phyloP scores from a whole-genome alignment of 2,113 vertebrate genomes.

The Poecile atricapillus region DNA sequence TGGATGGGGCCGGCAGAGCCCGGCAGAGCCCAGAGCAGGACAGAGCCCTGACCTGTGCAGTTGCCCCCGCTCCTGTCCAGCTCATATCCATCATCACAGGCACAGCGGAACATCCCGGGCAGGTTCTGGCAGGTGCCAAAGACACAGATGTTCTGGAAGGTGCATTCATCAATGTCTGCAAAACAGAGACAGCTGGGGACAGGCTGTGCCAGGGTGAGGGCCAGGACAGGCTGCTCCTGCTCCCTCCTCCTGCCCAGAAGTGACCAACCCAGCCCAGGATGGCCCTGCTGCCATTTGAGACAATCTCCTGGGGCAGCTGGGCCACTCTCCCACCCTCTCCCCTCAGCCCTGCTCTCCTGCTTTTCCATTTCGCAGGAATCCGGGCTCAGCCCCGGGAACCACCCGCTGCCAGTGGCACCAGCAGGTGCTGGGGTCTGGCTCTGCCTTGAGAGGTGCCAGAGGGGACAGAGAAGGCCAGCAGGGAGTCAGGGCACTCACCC shows the following conservation, averaged over 20 bases:
- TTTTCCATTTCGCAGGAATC: too few species aligned
- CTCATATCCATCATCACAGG: conserved; percentile 88
- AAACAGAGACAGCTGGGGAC: not conserved
- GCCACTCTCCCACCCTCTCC: not conserved
- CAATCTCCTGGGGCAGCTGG: not conserved
- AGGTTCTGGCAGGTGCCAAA: conserved; percentile 94
- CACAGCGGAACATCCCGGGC: conserved; percentile 90
- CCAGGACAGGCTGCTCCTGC: not conserved
- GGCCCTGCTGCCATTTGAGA: not conserved
- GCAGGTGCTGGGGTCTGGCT: not conserved
- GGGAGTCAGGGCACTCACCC: conserved; percentile 69
- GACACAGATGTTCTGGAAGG: conserved; percentile 91
- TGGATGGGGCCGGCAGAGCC: not conserved
- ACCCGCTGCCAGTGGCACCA: not conserved
- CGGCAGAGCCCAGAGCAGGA: not conserved
- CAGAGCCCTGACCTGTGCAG: conserved; percentile 81
- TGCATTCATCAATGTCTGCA: conserved; percentile 92
- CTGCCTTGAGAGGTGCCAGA: not conserved
- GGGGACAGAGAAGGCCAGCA: not conserved
- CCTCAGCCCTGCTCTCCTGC: not conserved
- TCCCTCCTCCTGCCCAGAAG: not conserved
- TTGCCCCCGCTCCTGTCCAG: conserved; percentile 89
- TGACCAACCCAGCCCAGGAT: not conserved
- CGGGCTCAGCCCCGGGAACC: not conserved
- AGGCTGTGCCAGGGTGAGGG: not conserved